Evolutionary conservation across 2,113 vertebrate species (phyloP), one percentile per base, ranked within the genome.

Genomic region (Gymnobelideus leadbeateri): DNA sequence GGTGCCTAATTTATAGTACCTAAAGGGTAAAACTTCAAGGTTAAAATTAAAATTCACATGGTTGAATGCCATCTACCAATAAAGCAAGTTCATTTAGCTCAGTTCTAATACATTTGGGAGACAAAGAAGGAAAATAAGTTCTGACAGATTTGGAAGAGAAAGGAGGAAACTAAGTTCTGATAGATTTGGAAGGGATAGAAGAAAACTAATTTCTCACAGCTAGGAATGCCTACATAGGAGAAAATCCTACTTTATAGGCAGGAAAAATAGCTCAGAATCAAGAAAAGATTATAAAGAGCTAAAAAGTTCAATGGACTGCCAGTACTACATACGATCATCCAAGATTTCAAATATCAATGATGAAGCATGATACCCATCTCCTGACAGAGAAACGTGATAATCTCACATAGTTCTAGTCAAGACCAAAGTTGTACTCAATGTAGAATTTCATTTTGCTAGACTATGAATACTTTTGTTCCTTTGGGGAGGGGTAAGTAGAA

Each of bases 1-100:
- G 14, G 46, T 84, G 28, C 96, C 53, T 89, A 91, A 90, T 94
- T 91, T 89, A 52, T 26, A 89, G 21, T 96, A 94, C 19, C 90
- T 28, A 46, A 96, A 96, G 61, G 26, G 89, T 94, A 94, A 61
- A 49, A 89, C 28, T 96, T 95, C 91, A 96, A 49, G 55, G 55
- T 8, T 28, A 57, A 57, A 28, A 57, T 57, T 9, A 57, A 57
- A 28, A 57, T 28, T n/a, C 61, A n/a, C 25, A 26, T 7, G 19
- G 61, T 7, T n/a, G 61, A 77, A 77, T n/a, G 14, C 26, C 37
- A n/a, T n/a, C 37, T 77, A 77, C 37, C 12, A 77, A 77, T 19
- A 77, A 77, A n/a, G 61, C 4, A 77, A 77, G 14, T 77, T 77
- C 37, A 77, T n/a, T 77, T 7, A 77, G 31, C 5, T n/a, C 61